Evolutionary conservation across 2,888 invertebrate species (phyloP).

Genomic region (Metellina segmentata): DNA sequence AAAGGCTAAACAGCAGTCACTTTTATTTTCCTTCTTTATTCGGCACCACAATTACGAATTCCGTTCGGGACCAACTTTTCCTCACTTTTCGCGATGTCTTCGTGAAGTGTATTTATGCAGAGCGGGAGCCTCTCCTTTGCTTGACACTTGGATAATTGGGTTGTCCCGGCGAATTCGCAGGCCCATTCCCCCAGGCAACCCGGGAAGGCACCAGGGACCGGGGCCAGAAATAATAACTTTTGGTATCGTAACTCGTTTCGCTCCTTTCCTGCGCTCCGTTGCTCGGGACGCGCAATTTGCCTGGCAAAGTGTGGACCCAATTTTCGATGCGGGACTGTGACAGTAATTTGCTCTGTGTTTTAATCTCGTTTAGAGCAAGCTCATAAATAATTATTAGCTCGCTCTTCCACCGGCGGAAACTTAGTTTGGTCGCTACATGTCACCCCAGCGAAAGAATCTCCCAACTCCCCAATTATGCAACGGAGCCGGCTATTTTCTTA

Average conservation of each 20-base stretch:
- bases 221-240: constrained; percentile 77
- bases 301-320: constrained; percentile 77
- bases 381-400: constrained; percentile 78
- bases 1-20: constrained; percentile 66
- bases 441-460: constrained; percentile 74
- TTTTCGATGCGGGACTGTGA: constrained; percentile 77
- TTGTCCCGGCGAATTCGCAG: constrained; percentile 73
- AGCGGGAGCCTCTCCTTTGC: constrained; percentile 61
- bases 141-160: constrained; percentile 76
- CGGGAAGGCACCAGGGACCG: constrained; percentile 70
- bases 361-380: constrained; percentile 78
- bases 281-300: constrained; percentile 73
- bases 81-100: constrained; percentile 56
- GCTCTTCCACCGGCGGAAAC: constrained; percentile 69
- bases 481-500: constrained; percentile 74
- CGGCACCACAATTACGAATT: constrained; percentile 73
- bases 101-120: constrained; percentile 76
- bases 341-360: constrained; percentile 78
- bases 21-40: constrained; percentile 67
- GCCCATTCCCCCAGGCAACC: constrained; percentile 73
- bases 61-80: constrained; percentile 72
- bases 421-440: constrained; percentile 76
- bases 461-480: constrained; percentile 76
- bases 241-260: constrained; percentile 76
- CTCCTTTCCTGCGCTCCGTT: constrained; percentile 53